Evolutionary conservation across 2,113 vertebrate species (phyloP), one percentile per base, ranked within the genome.

Genomic region (Serinus canaria): DNA sequence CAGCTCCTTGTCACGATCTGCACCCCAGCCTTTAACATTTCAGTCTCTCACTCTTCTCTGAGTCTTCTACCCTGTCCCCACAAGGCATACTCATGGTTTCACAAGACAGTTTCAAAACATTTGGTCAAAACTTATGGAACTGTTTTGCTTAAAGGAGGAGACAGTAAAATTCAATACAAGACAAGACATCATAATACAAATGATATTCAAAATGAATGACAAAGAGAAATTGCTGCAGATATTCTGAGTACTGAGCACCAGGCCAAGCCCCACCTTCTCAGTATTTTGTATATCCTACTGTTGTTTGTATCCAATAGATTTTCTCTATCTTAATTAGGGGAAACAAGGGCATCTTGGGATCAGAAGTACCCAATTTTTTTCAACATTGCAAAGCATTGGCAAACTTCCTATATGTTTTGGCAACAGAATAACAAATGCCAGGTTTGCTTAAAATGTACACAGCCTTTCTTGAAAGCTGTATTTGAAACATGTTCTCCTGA

Each of bases 351-450:
- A 56, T 19, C 15, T 23, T 53, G n/a, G 25, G 20, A 89, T 44
- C n/a, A 64, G 21, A 88, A 69, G 20, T 8, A 46, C 7, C 5
- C 28, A 23, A 10, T 33, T 70, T 37, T 79, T 17, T 50, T 47
- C 67, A 77, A 52, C 6, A 6, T 1, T 12, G 11, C 58, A 75
- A 0, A 27, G 14, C 11, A 31, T 0, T 22, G 2, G 8, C 27
- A 59, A 78, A 67, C 14, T 20, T 67, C 2, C 4, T 3, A 0
- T 7, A 19, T 20, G 7, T 49, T 82, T 52, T 68, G 28, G 25
- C 28, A 73, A 68, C 0, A 37, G 17, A 47, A 13, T 10, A 35
- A 55, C 22, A 92, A 64, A 37, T 15, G 0, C 2, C 24, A 53
- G 5, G 30, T 62, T 49, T 64, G 25, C 25, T 53, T 15, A 37